Evolutionary conservation across 2,888 invertebrate genomes (phyloP).

Genomic region (Rhingia rostrata): DNA sequence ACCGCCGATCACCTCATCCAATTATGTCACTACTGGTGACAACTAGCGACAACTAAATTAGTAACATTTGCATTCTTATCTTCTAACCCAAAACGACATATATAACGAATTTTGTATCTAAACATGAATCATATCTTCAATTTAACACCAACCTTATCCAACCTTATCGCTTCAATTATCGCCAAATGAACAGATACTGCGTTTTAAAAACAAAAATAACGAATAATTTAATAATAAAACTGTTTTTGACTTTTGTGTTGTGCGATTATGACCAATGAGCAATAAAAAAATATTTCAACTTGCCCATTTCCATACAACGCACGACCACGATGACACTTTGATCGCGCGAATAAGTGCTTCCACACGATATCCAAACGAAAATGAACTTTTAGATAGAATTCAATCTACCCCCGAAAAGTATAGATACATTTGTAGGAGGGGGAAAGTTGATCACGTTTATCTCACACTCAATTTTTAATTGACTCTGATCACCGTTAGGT

Average conservation of each 20-base stretch:
- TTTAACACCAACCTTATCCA: background rate
- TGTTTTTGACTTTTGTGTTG: background rate
- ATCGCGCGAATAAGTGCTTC: background rate
- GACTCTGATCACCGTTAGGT: no score
- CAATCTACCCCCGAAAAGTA: background rate
- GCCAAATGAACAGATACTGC: background rate
- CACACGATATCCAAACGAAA: background rate
- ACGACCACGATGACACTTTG: background rate
- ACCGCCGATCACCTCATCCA: background rate
- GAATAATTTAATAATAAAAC: conserved; percentile 5
- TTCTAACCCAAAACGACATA: background rate
- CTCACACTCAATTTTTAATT: background rate
- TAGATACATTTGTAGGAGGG: background rate
- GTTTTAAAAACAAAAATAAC: conserved; percentile 4
- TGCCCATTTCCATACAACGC: background rate
- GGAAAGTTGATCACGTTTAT: background rate
- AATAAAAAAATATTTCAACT: conserved; percentile 9
- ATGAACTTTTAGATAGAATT: conserved; percentile 16
- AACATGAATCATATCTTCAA: conserved; percentile 3
- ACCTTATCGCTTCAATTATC: conserved; percentile 18
- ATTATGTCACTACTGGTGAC: background rate
- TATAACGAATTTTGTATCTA: background rate
- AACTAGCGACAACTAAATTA: background rate
- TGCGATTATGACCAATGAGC: conserved; percentile 4
- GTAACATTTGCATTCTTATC: background rate